Conservation (phyloP, 2,797 vertebrate species). For the Manis javanica region DNA sequence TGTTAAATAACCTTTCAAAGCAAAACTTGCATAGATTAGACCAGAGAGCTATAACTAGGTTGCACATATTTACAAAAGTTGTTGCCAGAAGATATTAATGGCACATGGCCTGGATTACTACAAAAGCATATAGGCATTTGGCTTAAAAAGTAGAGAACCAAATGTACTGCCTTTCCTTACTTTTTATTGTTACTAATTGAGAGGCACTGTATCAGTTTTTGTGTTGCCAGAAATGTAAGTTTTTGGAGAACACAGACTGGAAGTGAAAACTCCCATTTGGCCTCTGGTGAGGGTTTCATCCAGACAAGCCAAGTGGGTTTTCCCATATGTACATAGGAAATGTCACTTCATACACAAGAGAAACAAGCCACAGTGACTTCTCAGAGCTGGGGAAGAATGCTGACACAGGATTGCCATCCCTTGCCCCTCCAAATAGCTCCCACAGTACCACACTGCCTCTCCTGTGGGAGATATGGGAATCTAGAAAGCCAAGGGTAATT, state of each 20-base stretch:
- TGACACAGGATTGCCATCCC: background rate
- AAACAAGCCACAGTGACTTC: background rate
- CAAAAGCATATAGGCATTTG: background rate
- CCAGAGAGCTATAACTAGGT: background rate
- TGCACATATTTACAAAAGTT: constrained; percentile 8
- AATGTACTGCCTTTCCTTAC: constrained; percentile 1
- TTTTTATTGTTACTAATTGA: constrained; percentile 24
- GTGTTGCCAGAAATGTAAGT: background rate
- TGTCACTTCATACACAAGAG: background rate
- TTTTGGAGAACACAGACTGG: background rate
- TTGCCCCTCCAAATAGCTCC: background rate
- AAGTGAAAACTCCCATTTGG: background rate
- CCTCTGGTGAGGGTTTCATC: background rate
- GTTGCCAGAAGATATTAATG: constrained; percentile 11
- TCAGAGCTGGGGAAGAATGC: background rate
- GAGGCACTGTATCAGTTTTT: background rate
- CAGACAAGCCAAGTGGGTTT: background rate
- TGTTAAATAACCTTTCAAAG: constrained; percentile 37
- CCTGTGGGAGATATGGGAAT: background rate
- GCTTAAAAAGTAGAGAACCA: constrained; percentile 31
- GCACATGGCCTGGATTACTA: background rate
- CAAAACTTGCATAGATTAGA: background rate
- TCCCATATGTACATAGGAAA: background rate
- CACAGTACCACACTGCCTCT: background rate
- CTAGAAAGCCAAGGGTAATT: background rate